These are phyloP conservation scores for Phaenicophaeus curvirostris DNA, from an alignment of 2,797 vertebrate genomes.

Conservation along the genomic window DNA sequence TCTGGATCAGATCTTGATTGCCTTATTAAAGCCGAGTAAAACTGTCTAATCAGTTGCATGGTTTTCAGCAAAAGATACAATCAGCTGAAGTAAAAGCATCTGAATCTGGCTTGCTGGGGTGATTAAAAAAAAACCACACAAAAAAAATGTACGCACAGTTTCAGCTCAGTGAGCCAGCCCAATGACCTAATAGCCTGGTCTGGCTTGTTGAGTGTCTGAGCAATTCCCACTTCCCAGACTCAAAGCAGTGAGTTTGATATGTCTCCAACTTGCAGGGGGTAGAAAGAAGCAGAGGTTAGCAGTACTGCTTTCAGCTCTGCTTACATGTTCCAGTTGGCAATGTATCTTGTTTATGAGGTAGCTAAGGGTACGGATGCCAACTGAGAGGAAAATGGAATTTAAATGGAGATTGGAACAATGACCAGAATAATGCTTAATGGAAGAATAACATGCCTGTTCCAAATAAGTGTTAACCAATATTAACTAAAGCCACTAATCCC, in stretches of 20 bases:
- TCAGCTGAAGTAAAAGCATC: neutral
- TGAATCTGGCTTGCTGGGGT: neutral
- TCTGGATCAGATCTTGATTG: neutral
- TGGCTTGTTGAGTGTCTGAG: neutral
- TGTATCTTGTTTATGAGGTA: conserved; percentile 31
- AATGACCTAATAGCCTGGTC: neutral
- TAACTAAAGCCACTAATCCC: conserved; percentile 20
- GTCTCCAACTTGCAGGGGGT: conserved; percentile 33
- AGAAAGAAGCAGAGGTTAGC: conserved; percentile 21
- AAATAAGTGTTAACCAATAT: conserved; percentile 17
- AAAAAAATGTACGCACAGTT: neutral
- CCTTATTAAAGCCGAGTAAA: neutral
- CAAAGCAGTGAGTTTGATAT: neutral
- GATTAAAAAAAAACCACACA: neutral
- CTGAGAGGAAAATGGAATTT: neutral
- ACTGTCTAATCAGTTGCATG: neutral
- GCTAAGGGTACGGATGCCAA: neutral
- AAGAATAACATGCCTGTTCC: conserved; percentile 37
- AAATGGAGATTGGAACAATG: conserved; percentile 38
- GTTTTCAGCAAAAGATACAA: neutral
- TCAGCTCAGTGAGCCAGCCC: neutral
- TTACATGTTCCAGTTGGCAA: conserved; percentile 15
- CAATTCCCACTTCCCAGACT: conserved; percentile 25
- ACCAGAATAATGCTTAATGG: conserved; percentile 28
- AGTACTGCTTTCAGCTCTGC: neutral